A percentile compares a stretch with the other conserved stretches of the same genome.
Conservation (phyloP, 2,113 vertebrate genomes). For the Chamaea fasciata region DNA sequence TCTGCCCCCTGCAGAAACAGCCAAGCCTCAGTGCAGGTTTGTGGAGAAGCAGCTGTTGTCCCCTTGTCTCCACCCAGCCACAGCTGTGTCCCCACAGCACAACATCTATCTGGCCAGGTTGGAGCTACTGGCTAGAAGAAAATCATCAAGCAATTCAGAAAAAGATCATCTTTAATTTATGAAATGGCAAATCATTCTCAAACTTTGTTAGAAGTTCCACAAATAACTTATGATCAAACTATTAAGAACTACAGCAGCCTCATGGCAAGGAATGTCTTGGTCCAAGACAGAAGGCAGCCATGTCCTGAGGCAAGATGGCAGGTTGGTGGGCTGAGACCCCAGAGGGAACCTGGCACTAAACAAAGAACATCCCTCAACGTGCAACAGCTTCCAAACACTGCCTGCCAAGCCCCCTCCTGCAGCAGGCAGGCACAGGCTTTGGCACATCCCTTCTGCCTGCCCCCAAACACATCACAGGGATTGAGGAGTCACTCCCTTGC, state of each 20-base stretch:
- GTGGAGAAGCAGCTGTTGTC: not conserved
- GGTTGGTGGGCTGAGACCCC: not conserved
- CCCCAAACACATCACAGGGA: not conserved
- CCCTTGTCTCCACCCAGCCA: not conserved
- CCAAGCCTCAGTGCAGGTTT: not conserved
- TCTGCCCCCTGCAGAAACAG: not conserved
- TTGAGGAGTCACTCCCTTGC: not conserved
- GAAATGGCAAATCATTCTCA: constrained; percentile 32
- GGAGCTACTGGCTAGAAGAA: not conserved
- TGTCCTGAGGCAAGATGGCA: not conserved
- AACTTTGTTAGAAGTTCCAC: not conserved
- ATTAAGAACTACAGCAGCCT: not conserved
- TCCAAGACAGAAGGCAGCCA: not conserved
- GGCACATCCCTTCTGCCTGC: not conserved
- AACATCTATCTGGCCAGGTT: not conserved
- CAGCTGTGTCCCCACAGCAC: not conserved
- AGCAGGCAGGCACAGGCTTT: not conserved
- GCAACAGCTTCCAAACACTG: not conserved
- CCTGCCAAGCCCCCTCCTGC: not conserved
- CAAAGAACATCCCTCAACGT: fast-evolving
- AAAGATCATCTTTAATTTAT: constrained; percentile 47
- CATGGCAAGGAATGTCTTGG: not conserved
- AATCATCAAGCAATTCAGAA: not conserved
- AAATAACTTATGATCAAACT: constrained; percentile 21
- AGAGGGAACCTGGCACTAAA: not conserved